A percentile compares a stretch with the other conserved stretches of the same genome.
These are phyloP conservation scores for Acanthosepion esculentum DNA, from an alignment of 2,888 invertebrate species.

Conservation along the genomic window DNA sequence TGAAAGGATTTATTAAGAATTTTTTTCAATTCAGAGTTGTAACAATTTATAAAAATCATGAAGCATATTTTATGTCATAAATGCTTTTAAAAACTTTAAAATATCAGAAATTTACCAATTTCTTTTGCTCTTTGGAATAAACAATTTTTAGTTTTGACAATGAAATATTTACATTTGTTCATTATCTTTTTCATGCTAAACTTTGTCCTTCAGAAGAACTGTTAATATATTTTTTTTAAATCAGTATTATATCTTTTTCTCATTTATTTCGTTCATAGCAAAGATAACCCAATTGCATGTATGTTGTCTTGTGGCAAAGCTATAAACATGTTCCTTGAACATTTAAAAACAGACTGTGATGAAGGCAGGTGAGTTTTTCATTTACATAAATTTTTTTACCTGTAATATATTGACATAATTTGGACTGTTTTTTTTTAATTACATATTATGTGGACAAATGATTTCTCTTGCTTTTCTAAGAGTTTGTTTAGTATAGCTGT, in stretches of 20 bases:
- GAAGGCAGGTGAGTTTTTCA: background rate
- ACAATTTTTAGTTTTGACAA: background rate
- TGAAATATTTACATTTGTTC: background rate
- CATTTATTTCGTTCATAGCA: background rate
- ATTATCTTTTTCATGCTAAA: no score
- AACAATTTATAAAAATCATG: background rate
- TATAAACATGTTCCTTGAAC: background rate
- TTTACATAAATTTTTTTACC: background rate
- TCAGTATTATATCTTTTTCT: background rate
- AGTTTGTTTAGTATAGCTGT: no score
- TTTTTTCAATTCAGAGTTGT: background rate
- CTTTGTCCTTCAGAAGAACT: no score
- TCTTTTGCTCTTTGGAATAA: background rate
- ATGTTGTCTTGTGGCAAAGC: constrained; percentile 37
- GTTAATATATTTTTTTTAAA: background rate
- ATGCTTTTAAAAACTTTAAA: background rate
- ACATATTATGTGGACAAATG: no score
- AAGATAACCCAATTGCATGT: background rate
- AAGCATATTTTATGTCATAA: background rate
- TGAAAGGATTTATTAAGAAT: no score
- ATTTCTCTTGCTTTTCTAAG: no score
- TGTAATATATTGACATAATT: no score
- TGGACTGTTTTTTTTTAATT: no score
- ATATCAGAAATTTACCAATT: background rate
- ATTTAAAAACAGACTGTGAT: background rate